A percentile compares a stretch with the other conserved stretches of the same genome.
Conservation (phyloP, 2,888 invertebrate species). For the Deladenus siricidicola region DNA sequence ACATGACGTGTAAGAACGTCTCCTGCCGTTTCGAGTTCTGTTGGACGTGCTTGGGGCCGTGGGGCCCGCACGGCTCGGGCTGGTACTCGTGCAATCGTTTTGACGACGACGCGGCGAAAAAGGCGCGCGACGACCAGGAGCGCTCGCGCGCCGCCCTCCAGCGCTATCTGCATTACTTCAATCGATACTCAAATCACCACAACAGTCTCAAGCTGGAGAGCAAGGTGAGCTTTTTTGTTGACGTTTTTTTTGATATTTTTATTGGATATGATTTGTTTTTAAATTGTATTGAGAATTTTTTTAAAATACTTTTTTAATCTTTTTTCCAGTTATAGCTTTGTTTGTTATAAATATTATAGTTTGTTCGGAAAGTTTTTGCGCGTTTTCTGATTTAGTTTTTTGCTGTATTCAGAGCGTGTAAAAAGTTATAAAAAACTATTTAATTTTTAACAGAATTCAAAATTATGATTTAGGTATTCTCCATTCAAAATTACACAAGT, state of each 20-base stretch:
- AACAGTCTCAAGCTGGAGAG: slow-evolving; percentile 93
- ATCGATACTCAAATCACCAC: slow-evolving; percentile 98
- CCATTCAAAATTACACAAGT: too few species aligned
- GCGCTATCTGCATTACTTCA: slow-evolving; percentile 94
- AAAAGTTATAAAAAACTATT: not conserved
- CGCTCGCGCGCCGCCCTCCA: slow-evolving; percentile 73
- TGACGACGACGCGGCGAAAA: slow-evolving; percentile 91
- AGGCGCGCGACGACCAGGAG: slow-evolving; percentile 85
- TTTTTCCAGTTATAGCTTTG: too few species aligned
- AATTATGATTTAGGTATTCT: too few species aligned
- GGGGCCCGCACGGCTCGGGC: slow-evolving; percentile 68
- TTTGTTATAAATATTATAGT: too few species aligned
- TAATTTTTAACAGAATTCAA: not conserved
- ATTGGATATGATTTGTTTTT: too few species aligned
- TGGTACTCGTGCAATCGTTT: slow-evolving; percentile 84
- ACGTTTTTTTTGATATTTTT: too few species aligned
- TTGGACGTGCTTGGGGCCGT: slow-evolving; percentile 96
- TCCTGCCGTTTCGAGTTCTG: slow-evolving; percentile 96
- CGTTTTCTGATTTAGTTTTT: too few species aligned
- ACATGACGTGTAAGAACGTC: slow-evolving; percentile 98
- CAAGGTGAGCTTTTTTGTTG: slow-evolving; percentile 63
- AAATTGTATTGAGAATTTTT: too few species aligned
- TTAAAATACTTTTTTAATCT: too few species aligned
- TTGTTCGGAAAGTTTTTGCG: too few species aligned
- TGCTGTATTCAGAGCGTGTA: too few species aligned